These are phyloP conservation scores for Antitype chi DNA, from an alignment of 2,888 invertebrate species.

Conservation along the genomic window DNA sequence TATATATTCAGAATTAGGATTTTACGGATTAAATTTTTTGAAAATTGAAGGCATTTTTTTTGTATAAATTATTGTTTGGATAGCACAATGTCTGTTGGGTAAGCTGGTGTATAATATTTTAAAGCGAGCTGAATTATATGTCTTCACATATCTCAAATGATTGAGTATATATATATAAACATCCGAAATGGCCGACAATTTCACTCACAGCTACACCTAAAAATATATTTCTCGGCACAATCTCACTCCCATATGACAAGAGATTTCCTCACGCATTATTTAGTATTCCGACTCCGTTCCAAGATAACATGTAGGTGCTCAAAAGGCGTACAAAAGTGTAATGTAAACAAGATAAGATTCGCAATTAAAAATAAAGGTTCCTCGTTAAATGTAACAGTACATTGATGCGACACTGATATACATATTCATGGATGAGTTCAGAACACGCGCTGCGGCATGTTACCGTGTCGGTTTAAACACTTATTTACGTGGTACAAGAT, in stretches of 20 bases:
- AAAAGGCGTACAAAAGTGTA: slow-evolving; percentile 59
- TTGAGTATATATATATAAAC: not conserved
- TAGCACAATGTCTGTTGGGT: no score
- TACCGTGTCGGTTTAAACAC: slow-evolving; percentile 22
- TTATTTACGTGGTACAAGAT: slow-evolving; percentile 9
- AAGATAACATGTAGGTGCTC: slow-evolving; percentile 54
- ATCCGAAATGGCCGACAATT: not conserved
- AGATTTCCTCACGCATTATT: slow-evolving; percentile 41
- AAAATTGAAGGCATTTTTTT: no score
- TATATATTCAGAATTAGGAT: no score
- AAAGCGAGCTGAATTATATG: not conserved
- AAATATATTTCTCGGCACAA: slow-evolving; percentile 23
- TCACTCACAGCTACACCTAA: not conserved
- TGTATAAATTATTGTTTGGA: no score
- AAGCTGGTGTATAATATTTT: not conserved
- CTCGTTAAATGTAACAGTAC: slow-evolving; percentile 60
- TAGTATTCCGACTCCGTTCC: slow-evolving; percentile 58
- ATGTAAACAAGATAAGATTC: slow-evolving; percentile 64
- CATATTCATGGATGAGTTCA: slow-evolving; percentile 49
- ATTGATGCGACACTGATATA: slow-evolving; percentile 49
- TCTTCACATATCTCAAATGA: not conserved
- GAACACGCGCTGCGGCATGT: slow-evolving; percentile 27
- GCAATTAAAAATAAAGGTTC: slow-evolving; percentile 67
- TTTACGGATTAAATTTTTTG: no score
- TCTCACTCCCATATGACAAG: not conserved